Evolutionary conservation across 1,140 invertebrate genomes (phyloP), one percentile per base, ranked within the genome.

Genomic region (Drosophila biarmipes): DNA sequence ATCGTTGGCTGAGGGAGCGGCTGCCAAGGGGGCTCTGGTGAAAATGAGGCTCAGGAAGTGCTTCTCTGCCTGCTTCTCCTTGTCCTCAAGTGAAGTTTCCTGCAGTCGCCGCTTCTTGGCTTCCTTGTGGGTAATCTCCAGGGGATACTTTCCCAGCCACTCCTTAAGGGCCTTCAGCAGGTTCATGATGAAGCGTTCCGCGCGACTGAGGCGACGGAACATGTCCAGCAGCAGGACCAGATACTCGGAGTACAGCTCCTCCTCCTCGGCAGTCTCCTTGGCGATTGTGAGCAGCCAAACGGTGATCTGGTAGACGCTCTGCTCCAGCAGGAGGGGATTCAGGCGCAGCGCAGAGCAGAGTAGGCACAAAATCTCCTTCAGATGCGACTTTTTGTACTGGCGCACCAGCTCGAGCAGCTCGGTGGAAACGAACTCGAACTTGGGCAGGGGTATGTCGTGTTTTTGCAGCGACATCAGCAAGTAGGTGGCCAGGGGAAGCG

Each of bases 271-370:
- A 4, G 6, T 62, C 6, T 43, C 48, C 35, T 91, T 91, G n/a
- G 17, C 40, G 0, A 63, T 49, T 1, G 74, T 68, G 6, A 92
- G 73, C 62, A 91, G 58, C 85, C 80, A 85, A 7, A 90, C 52
- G 24, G 87, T 87, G 4, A 91, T 68, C 63, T 86, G 68, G 53
- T 91, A 90, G 21, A 91, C 75, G 38, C 75, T 56, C 7, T 89
- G 37, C 29, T 92, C 90, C 10, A 92, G 62, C 21, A 92, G 63
- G 29, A 92, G n/a, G 0, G 91, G 91, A 79, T 92, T 92, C 4
- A 85, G 31, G 8, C 82, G 77, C 45, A 92, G 15, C 1, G 85
- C 75, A 0, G 78, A 62, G 48, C 87, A 79, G 1, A 92, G 71
- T 15, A 92, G 35, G 10, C 53, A 45, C 1, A 91, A 27, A 15